Evolutionary conservation across 2,797 vertebrate species (phyloP).

Genomic region (Aselliscus stoliczkanus): DNA sequence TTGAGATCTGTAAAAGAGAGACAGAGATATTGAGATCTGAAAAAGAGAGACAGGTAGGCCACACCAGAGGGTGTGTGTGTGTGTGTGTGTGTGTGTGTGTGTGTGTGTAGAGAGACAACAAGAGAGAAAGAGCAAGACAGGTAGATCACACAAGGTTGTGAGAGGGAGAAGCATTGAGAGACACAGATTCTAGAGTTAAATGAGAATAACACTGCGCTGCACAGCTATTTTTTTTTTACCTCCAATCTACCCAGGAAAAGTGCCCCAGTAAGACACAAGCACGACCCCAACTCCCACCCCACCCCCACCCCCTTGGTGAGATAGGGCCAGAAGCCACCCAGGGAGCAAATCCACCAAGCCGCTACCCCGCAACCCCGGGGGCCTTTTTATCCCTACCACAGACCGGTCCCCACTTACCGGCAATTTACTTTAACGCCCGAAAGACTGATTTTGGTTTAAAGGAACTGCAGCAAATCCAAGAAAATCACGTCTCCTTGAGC

Average conservation of each 20-base stretch:
- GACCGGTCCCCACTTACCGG: not conserved
- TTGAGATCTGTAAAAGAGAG: not conserved
- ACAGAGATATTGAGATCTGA: not conserved
- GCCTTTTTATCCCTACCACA: not conserved
- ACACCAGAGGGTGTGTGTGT: not conserved
- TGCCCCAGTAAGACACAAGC: not conserved
- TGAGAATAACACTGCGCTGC: not conserved
- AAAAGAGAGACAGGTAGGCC: no score
- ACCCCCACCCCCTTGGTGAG: not conserved
- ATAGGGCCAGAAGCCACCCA: not conserved
- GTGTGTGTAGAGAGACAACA: not conserved
- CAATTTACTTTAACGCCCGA: constrained; percentile 24
- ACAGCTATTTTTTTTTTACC: constrained; percentile 7
- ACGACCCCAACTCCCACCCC: not conserved
- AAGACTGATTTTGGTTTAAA: not conserved
- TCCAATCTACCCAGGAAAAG: not conserved
- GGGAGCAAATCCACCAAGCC: not conserved
- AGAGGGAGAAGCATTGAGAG: not conserved
- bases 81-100: not conserved
- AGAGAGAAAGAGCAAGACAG: not conserved
- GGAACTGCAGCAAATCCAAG: constrained; percentile 11
- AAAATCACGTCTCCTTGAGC: constrained; percentile 42
- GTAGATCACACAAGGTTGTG: not conserved
- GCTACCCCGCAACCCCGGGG: not conserved
- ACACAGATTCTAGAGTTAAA: not conserved